Percentiles rank a stretch among this genome's conserved stretches.
These are phyloP conservation scores for Pangasius macronema DNA, from an alignment of 2,797 vertebrate genomes.

Conservation along the genomic window DNA sequence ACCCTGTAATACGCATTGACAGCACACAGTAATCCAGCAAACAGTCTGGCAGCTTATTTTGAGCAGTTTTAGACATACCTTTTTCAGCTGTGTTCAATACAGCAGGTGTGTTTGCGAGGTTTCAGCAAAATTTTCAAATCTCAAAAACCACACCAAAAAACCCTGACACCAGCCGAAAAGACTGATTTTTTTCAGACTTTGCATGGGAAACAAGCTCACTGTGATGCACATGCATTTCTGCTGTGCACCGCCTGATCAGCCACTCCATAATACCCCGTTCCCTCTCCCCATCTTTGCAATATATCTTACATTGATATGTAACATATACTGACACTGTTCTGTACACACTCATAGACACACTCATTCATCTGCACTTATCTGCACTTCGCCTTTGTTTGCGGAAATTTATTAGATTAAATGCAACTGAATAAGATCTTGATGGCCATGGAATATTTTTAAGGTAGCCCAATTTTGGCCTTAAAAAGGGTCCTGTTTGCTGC, in stretches of 20 bases:
- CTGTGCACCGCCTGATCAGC: neutral
- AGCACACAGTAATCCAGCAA: too few relatives aligned
- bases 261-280: neutral
- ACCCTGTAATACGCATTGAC: neutral
- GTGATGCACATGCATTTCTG: neutral
- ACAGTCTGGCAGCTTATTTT: neutral
- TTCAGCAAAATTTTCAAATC: neutral
- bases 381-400: neutral
- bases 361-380: neutral
- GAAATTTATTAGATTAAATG: neutral
- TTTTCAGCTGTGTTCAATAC: neutral
- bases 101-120: neutral
- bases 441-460: neutral
- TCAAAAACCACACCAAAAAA: neutral
- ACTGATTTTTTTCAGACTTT: neutral
- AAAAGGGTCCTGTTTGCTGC: neutral
- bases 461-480: neutral
- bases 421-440: neutral
- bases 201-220: neutral
- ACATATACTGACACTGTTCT: neutral
- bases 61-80: neutral
- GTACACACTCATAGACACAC: neutral
- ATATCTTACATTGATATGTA: neutral
- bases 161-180: neutral
- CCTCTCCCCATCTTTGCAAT: neutral